Evolutionary conservation across 2,797 vertebrate genomes (phyloP), one percentile per base, ranked within the genome.

Genomic region (Ceyx erithaca): DNA sequence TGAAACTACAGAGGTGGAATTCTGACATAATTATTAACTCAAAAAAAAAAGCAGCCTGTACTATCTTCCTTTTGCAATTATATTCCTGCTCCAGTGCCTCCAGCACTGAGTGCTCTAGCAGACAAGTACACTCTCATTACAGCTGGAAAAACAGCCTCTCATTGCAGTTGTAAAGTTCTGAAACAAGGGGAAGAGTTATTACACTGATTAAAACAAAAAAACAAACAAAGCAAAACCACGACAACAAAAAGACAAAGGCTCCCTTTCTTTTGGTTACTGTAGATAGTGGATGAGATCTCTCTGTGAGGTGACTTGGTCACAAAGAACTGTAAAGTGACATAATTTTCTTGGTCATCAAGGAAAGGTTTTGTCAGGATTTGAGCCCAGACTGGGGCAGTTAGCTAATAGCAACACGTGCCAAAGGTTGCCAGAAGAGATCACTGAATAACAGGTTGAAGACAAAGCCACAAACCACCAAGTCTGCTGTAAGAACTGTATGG

Each of bases 61-160:
- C 20, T 82, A 13, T 92, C 66, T 87, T 77, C n/a, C 28, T 85
- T 87, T 71, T 58, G 49, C 49, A 87, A 37, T 35, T 76, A 66
- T 58, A 54, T 64, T 92, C 41, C 30, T 84, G 81, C 71, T 25
- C 28, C 54, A 64, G 13, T 20, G 68, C 54, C 52, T 82, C 33
- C 31, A 79, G 68, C 77, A 86, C 13, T 3, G 40, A 83, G 45
- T 49, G 37, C 59, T 82, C 37, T 17, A 69, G 46, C 35, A 88
- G 49, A 86, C 25, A 80, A 93, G 25, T 26, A 45, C 20, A 66
- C n/a, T 9, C 20, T 61, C 64, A 41, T 80, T 91, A 92, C 61
- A 86, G 76, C 67, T 78, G 35, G 69, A 92, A 72, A 95, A 94
- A 75, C 13, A 94, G 25, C 25, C 48, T 87, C 48, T 87, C 72